Evolutionary conservation across 2,888 invertebrate species (phyloP), one percentile per base, ranked within the genome.

Genomic region (Pristionchus arcanus): DNA sequence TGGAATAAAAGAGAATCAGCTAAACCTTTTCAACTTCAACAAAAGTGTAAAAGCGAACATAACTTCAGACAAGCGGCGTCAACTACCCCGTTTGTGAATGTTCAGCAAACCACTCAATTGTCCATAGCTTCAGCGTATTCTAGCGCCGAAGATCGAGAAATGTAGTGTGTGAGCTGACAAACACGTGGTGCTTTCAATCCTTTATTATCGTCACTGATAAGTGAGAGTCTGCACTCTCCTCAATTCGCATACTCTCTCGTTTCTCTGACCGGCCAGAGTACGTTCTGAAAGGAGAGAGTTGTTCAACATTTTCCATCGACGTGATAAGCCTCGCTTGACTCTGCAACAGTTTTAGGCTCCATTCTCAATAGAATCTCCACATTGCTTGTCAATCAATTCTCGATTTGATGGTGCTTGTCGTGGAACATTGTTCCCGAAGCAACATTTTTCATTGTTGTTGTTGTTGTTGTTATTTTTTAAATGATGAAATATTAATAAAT

Each of bases 141-240:
- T 63, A 63, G 63, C 63, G 63, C 63, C 63, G n/a, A 63, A 63
- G n/a, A n/a, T 25, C 63, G 25, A 63, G 9, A 63, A 31, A 66
- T 28, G 66, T n/a, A 16, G 66, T 9, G 66, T 28, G n/a, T 21
- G 31, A 66, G 66, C 66, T 68, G 68, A 31, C 31, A 34, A 34
- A 68, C 68, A 68, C 68, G 68, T 68, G 68, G 68, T 68, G 68
- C 68, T 68, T 68, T 68, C 31, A 3, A 68, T 68, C 15, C 68
- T 31, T 3, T 13, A 34, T 31, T 34, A 28, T 28, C 68, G 31
- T 68, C 68, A 68, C 68, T 68, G 68, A 68, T 68, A 68, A 34
- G 16, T 68, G 16, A 9, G 68, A 34, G 2, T 31, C 21, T 2
- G 13, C 15, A 2, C 34, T 31, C 74, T 74, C 74, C 21, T 42